Percentiles rank a stretch among this genome's conserved stretches.
These are phyloP conservation scores for Plecotus auritus DNA, from an alignment of 2,113 vertebrate species.

Conservation along the genomic window DNA sequence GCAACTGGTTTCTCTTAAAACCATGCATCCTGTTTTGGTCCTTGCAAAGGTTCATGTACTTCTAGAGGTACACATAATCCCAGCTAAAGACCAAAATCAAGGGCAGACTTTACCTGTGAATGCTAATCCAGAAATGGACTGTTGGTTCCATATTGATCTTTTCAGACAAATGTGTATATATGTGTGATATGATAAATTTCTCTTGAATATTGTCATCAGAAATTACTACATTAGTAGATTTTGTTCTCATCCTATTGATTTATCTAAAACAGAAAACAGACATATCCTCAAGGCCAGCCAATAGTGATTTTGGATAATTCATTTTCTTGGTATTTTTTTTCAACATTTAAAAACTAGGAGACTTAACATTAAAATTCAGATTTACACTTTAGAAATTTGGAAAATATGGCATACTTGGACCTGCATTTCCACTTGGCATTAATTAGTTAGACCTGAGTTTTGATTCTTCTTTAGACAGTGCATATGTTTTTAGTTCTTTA, in stretches of 20 bases:
- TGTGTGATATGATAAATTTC: background rate
- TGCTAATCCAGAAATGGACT: conserved; percentile 10
- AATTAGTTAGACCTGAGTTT: background rate
- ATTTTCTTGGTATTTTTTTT: background rate
- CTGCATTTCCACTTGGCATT: background rate
- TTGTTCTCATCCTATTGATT: background rate
- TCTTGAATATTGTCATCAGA: background rate
- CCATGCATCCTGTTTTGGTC: background rate
- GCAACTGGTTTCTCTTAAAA: background rate
- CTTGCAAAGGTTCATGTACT: background rate
- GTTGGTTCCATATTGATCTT: conserved; percentile 5
- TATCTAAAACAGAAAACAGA: background rate
- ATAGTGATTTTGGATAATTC: background rate
- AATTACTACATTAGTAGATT: background rate
- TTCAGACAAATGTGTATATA: background rate
- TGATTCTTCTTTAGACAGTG: background rate
- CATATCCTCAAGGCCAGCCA: background rate
- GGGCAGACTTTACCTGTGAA: background rate
- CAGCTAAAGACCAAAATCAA: background rate
- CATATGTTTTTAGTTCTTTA: background rate
- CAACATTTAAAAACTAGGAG: conserved; percentile 2
- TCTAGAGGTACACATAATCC: background rate
- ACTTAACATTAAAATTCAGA: conserved; percentile 11
- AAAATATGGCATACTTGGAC: background rate
- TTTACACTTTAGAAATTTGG: background rate